phyloP scores from a whole-genome alignment of 1,140 invertebrate genomes.

The Spodoptera frugiperda region DNA sequence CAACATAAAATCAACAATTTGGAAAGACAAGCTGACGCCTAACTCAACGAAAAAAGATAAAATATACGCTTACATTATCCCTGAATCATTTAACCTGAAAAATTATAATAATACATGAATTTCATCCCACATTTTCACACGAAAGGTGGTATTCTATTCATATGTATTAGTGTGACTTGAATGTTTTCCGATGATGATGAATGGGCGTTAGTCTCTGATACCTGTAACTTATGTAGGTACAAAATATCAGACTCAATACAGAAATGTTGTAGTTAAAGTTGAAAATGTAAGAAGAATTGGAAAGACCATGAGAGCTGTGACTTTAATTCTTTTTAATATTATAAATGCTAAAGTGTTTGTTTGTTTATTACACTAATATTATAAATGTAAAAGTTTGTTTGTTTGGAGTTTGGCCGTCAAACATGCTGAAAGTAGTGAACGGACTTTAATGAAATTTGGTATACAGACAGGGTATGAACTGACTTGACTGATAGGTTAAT shows the following conservation, averaged over 20 bases:
- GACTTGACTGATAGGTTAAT: no score
- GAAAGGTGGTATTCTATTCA: constrained; percentile 6
- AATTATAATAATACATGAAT: constrained; percentile 5
- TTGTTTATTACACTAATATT: no score
- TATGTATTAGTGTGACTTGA: background rate
- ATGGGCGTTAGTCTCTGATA: background rate
- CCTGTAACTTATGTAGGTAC: background rate
- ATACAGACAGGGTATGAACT: no score
- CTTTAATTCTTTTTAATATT: no score
- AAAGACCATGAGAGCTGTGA: no score
- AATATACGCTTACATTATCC: background rate
- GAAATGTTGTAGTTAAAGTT: background rate
- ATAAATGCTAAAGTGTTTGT: no score
- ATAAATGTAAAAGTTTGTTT: no score
- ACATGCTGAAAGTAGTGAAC: no score
- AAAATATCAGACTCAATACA: constrained; percentile 5
- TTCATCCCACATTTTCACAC: background rate
- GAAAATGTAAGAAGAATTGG: background rate
- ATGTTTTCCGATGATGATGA: constrained; percentile 28
- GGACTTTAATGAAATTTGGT: no score
- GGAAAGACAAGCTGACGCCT: no score
- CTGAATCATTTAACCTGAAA: background rate
- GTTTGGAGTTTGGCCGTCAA: no score
- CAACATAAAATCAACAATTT: no score
- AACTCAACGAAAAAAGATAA: background rate